Conservation (phyloP, 2,888 invertebrate genomes). For the Perizoma flavofasciatum region DNA sequence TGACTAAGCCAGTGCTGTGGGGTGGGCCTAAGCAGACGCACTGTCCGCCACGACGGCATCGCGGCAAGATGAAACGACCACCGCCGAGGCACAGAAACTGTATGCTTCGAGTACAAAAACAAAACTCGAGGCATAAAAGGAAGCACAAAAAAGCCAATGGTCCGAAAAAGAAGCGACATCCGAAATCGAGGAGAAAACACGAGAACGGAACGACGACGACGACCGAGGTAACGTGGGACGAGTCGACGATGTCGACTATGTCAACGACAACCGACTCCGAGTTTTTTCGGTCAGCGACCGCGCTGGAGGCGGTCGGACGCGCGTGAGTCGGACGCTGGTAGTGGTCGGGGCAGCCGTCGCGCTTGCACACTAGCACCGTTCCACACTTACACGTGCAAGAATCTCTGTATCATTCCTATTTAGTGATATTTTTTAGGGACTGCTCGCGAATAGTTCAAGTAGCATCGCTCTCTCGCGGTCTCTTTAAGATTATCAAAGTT, state of each 20-base stretch:
- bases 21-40: constrained; percentile 64
- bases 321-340: constrained; percentile 76
- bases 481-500: constrained; percentile 30
- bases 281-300: constrained; percentile 84
- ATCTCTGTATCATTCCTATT: constrained; percentile 69
- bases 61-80: constrained; percentile 73
- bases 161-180: constrained; percentile 80
- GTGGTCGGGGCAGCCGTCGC: constrained; percentile 80
- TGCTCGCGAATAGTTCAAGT: constrained; percentile 51
- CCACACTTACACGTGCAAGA: constrained; percentile 72
- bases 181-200: constrained; percentile 81
- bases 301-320: constrained; percentile 82
- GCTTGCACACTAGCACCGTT: constrained; percentile 79
- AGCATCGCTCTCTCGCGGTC: constrained; percentile 61
- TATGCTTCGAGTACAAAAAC: constrained; percentile 76
- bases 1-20: constrained; percentile 62
- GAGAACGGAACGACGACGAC: constrained; percentile 77
- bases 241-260: constrained; percentile 80
- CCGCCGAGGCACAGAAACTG: constrained; percentile 75
- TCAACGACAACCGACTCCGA: constrained; percentile 80
- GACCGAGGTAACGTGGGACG: constrained; percentile 76
- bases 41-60: constrained; percentile 71
- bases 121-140: constrained; percentile 71
- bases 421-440: constrained; percentile 50
- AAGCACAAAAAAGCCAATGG: constrained; percentile 79